Percentiles rank a stretch among this genome's conserved stretches.
Evolutionary conservation across 2,888 invertebrate species (phyloP).

Genomic region (Patella pellucida): DNA sequence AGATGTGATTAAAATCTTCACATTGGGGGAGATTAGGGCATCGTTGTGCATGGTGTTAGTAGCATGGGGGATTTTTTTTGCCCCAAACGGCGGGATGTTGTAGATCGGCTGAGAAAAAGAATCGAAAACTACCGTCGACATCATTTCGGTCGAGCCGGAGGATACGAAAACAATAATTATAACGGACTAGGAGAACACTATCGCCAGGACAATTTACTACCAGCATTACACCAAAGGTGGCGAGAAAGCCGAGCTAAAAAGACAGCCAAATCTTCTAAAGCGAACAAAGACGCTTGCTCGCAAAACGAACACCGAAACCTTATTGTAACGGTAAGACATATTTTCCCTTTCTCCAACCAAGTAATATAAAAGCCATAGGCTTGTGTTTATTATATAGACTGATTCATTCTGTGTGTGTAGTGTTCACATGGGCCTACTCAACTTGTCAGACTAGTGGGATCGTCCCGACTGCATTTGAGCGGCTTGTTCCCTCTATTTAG

Average conservation of each 20-base stretch:
- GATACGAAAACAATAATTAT: conserved; percentile 88
- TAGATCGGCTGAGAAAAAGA: conserved; percentile 81
- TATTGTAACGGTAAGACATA: conserved; percentile 53
- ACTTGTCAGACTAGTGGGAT: no score
- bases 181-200: conserved; percentile 89
- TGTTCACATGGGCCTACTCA: no score
- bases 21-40: conserved; percentile 5
- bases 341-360: conserved; percentile 11
- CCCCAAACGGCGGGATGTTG: conserved; percentile 78
- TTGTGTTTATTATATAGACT: no score
- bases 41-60: conserved; percentile 29
- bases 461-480: no score
- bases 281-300: conserved; percentile 39
- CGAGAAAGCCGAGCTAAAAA: conserved; percentile 92
- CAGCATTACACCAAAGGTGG: conserved; percentile 87
- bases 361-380: no score
- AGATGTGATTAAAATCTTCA: conserved; percentile 1
- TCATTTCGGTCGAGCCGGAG: conserved; percentile 87
- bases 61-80: conserved; percentile 73
- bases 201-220: conserved; percentile 83
- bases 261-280: conserved; percentile 71
- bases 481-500: no score
- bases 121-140: conserved; percentile 89
- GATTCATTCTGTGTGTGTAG: no score
- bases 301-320: conserved; percentile 54